A percentile compares a stretch with the other conserved stretches of the same genome.
phyloP scores from a whole-genome alignment of 23 tunicate genomes.

The Halocynthia roretzi region DNA sequence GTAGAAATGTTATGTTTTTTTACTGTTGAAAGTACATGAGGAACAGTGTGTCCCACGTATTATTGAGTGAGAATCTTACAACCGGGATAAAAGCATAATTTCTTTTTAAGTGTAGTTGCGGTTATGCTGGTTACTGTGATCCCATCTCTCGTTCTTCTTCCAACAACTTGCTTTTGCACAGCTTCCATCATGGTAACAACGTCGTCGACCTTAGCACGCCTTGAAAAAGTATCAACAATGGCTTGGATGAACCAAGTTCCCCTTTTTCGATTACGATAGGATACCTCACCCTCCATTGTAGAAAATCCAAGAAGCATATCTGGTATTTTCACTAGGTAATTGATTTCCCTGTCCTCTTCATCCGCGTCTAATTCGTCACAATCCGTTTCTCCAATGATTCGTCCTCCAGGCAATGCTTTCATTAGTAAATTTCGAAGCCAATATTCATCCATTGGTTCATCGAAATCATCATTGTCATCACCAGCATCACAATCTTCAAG shows the following conservation, averaged over 20 bases:
- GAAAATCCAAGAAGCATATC: not conserved
- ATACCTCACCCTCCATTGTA: not conserved
- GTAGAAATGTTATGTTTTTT: too few relatives aligned
- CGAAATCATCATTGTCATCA: not conserved
- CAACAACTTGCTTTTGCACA: too few relatives aligned
- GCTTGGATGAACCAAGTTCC: constrained; percentile 4
- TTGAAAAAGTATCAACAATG: too few relatives aligned
- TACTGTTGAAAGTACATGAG: too few relatives aligned
- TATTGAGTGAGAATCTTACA: too few relatives aligned
- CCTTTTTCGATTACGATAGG: not conserved
- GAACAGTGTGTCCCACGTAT: too few relatives aligned
- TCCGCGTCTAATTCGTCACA: not conserved
- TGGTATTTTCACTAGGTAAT: not conserved
- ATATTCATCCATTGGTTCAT: not conserved
- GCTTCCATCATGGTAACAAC: too few relatives aligned
- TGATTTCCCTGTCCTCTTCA: not conserved
- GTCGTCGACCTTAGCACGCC: too few relatives aligned
- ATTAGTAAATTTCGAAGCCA: not conserved
- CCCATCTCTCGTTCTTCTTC: too few relatives aligned
- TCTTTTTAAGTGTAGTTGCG: too few relatives aligned
- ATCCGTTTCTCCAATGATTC: not conserved
- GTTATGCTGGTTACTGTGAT: too few relatives aligned
- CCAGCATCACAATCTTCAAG: not conserved
- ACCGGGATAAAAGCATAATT: too few relatives aligned
- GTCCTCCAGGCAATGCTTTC: not conserved